Evolutionary conservation across 2,797 vertebrate species (phyloP).

Genomic region (Clarias platycephalus): DNA sequence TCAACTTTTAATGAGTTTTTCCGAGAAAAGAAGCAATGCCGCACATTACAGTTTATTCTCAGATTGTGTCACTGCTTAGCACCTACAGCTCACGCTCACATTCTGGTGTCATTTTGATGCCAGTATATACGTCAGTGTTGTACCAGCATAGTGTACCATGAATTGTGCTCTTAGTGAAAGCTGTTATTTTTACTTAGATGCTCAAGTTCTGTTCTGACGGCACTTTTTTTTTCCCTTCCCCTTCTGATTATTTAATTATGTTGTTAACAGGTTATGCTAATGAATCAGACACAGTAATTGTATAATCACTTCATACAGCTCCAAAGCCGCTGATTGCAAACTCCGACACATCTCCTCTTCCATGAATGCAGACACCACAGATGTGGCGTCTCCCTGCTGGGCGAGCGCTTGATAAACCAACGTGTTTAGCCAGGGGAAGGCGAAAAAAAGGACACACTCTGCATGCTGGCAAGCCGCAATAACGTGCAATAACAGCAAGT

Average conservation of each 20-base stretch:
- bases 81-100: background rate
- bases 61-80: background rate
- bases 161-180: constrained; percentile 2
- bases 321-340: constrained; percentile 46
- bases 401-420: constrained; percentile 31
- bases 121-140: background rate
- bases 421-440: constrained; percentile 29
- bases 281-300: constrained; percentile 50
- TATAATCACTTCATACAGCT: constrained; percentile 47
- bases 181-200: constrained; percentile 16
- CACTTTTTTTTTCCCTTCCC: background rate
- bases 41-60: constrained; percentile 8
- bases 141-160: background rate
- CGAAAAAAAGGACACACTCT: constrained; percentile 19
- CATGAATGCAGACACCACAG: constrained; percentile 41
- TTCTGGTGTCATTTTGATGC: background rate
- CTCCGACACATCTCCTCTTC: constrained; percentile 36
- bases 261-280: constrained; percentile 50
- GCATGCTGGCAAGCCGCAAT: constrained; percentile 3
- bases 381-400: constrained; percentile 43
- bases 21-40: constrained; percentile 34
- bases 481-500: constrained; percentile 25
- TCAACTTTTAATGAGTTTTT: constrained; percentile 52
- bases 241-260: constrained; percentile 50
- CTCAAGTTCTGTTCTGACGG: constrained; percentile 15